phyloP scores from a whole-genome alignment of 1,140 invertebrate species.

The Amyelois transitella region DNA sequence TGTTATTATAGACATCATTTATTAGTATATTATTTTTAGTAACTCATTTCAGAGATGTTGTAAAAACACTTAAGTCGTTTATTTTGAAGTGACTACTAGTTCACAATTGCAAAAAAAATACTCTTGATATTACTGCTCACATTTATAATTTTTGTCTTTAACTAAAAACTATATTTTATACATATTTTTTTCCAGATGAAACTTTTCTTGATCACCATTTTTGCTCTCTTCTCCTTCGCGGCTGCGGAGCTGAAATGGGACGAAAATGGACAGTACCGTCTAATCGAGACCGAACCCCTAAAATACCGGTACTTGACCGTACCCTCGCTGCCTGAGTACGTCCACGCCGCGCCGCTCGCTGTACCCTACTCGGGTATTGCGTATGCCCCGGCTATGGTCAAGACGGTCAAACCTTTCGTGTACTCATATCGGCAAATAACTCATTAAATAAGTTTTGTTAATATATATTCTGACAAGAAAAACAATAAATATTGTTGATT shows the following conservation, averaged over 20 bases:
- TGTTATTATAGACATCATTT: too few species aligned
- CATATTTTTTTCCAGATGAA: conserved; percentile 13
- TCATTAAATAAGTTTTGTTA: background rate
- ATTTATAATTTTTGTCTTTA: too few species aligned
- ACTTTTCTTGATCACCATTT: background rate
- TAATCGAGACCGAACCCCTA: conserved; percentile 9
- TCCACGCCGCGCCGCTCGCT: background rate
- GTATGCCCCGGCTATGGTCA: background rate
- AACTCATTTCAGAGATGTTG: too few species aligned
- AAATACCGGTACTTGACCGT: background rate
- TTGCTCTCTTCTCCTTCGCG: background rate
- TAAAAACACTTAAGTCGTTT: too few species aligned
- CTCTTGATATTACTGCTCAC: too few species aligned
- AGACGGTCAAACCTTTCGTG: background rate
- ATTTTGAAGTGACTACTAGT: too few species aligned
- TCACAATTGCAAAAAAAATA: too few species aligned
- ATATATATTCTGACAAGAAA: background rate
- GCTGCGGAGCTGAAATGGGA: conserved; percentile 12
- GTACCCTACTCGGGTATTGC: background rate
- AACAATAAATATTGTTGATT: too few species aligned
- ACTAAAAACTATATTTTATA: too few species aligned
- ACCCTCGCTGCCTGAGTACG: background rate
- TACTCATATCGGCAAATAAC: background rate
- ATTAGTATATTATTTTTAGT: too few species aligned
- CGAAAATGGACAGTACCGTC: conserved; percentile 13